Percentiles rank a stretch among this genome's conserved stretches.
Conservation (phyloP, 2,888 invertebrate genomes). For the Phorcus lineatus region DNA sequence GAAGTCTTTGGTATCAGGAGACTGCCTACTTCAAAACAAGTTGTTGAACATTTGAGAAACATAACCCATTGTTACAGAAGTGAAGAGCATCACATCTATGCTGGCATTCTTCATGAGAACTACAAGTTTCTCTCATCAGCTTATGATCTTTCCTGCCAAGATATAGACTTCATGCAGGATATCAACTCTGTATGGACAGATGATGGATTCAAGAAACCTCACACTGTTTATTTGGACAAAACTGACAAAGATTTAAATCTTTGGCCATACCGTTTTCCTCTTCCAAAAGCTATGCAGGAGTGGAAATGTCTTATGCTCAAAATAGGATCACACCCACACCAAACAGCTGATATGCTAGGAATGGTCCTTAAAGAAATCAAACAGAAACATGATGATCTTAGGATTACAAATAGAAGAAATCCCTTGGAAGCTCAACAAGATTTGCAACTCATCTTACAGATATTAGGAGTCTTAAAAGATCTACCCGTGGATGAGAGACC, state of each 20-base stretch:
- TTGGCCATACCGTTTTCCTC: conserved; percentile 45
- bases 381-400: conserved; percentile 19
- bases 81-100: conserved; percentile 14
- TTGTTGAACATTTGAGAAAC: conserved; percentile 29
- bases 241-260: conserved; percentile 38
- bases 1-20: not conserved
- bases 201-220: not conserved
- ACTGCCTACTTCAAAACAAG: not conserved
- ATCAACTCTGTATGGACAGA: conserved; percentile 18
- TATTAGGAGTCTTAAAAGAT: not conserved
- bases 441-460: conserved; percentile 12
- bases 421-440: not conserved
- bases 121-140: not conserved
- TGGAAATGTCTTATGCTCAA: conserved; percentile 29
- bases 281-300: conserved; percentile 44
- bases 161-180: not conserved
- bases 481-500: not conserved
- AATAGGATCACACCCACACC: conserved; percentile 10
- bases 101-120: not conserved
- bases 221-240: conserved; percentile 36
- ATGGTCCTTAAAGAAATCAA: conserved; percentile 23
- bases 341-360: not conserved
- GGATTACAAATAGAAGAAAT: not conserved
- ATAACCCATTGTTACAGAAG: not conserved
- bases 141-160: not conserved